A percentile compares a stretch with the other conserved stretches of the same genome.
Evolutionary conservation across 2,888 invertebrate genomes (phyloP).

Genomic region (Micoletzkya japonica): DNA sequence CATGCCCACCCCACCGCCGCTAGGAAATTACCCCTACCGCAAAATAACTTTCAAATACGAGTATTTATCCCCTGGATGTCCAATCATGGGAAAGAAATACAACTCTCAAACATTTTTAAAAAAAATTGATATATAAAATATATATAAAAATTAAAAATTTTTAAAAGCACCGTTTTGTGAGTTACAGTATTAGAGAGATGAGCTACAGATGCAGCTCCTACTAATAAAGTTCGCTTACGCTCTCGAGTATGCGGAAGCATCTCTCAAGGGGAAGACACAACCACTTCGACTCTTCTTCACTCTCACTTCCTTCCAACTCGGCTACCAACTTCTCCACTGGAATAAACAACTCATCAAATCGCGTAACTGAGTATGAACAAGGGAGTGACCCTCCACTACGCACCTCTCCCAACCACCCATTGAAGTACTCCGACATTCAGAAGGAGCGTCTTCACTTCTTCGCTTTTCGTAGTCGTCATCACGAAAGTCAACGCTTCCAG

Average conservation of each 20-base stretch:
- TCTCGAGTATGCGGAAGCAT: constrained; percentile 54
- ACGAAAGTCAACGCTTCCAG: constrained; percentile 57
- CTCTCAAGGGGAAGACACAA: constrained; percentile 46
- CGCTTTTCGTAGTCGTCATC: constrained; percentile 37
- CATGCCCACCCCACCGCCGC: too few relatives aligned
- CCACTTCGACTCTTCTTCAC: constrained; percentile 5
- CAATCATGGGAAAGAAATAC: too few relatives aligned
- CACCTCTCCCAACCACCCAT: constrained; percentile 50
- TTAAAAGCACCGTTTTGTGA: too few relatives aligned
- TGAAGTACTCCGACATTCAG: constrained; percentile 52
- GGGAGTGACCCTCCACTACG: too few relatives aligned
- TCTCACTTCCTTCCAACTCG: not conserved
- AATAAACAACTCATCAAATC: constrained; percentile 12
- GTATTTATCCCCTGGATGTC: not conserved
- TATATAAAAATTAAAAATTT: not conserved
- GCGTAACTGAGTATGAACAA: not conserved
- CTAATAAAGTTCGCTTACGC: constrained; percentile 39
- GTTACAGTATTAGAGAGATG: too few relatives aligned
- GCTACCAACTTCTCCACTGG: constrained; percentile 38
- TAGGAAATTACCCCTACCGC: too few relatives aligned
- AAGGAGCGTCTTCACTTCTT: constrained; percentile 50
- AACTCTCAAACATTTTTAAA: too few relatives aligned
- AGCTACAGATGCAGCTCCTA: too few relatives aligned
- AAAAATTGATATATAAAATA: not conserved
- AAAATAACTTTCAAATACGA: too few relatives aligned